These are phyloP conservation scores for Strongylocentrotus purpuratus DNA, from an alignment of 35 echinoderm and acorn worm genomes.

Conservation along the genomic window DNA sequence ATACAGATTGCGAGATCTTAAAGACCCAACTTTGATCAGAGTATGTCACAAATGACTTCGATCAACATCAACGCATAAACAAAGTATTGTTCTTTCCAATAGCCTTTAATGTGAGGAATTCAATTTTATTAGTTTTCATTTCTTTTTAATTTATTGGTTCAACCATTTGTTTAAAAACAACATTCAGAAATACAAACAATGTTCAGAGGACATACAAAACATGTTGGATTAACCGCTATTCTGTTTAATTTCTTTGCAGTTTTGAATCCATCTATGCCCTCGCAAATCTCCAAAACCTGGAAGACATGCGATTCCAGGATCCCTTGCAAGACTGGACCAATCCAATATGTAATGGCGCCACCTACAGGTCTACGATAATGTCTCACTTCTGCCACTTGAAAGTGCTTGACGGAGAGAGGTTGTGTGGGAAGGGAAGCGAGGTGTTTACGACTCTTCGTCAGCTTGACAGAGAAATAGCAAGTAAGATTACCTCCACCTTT, in stretches of 20 bases:
- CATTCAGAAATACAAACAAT: too few relatives aligned
- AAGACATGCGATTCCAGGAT: conserved; percentile 68
- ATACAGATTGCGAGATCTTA: too few relatives aligned
- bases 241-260: conserved; percentile 19
- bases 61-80: too few relatives aligned
- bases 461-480: conserved; percentile 65
- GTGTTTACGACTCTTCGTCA: conserved; percentile 58
- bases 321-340: conserved; percentile 60
- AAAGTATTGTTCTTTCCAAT: too few relatives aligned
- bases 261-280: conserved; percentile 68
- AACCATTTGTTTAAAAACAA: too few relatives aligned
- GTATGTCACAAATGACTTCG: too few relatives aligned
- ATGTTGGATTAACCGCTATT: too few relatives aligned
- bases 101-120: too few relatives aligned
- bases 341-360: conserved; percentile 70
- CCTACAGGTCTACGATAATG: conserved; percentile 59
- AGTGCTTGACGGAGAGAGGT: conserved; percentile 77
- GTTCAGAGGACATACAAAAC: too few relatives aligned
- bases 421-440: conserved; percentile 78
- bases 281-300: conserved; percentile 48
- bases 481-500: background rate
- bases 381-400: conserved; percentile 70
- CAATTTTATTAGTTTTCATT: too few relatives aligned
- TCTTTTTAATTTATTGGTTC: too few relatives aligned
- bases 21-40: too few relatives aligned